phyloP scores from a whole-genome alignment of 2,113 vertebrate species.

The Oreochromis spilurus region DNA sequence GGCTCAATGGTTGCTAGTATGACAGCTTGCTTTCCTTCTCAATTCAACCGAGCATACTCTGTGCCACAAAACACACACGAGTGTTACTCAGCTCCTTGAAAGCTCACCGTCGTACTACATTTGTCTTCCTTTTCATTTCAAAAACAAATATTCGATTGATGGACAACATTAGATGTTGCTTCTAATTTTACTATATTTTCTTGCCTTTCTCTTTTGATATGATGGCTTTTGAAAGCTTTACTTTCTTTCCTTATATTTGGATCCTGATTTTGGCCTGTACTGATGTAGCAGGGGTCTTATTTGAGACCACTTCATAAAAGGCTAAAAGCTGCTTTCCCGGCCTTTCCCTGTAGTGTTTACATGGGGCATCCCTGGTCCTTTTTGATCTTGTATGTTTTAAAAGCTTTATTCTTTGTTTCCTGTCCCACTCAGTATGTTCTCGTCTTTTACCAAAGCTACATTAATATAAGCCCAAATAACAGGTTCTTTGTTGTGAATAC shows the following conservation, averaged over 20 bases:
- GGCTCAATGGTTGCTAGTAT: background rate
- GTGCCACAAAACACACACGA: background rate
- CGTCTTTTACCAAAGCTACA: background rate
- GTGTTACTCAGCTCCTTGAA: constrained; percentile 2
- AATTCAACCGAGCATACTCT: background rate
- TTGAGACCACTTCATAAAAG: constrained; percentile 14
- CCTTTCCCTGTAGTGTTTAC: background rate
- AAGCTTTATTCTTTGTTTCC: background rate
- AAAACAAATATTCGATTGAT: constrained; percentile 7
- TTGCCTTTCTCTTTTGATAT: constrained; percentile 16
- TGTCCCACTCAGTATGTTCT: background rate
- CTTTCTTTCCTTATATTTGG: constrained; percentile 9
- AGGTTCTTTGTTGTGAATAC: background rate
- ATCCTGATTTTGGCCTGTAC: constrained; percentile 3
- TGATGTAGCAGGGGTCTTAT: constrained; percentile 5
- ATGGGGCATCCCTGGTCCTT: background rate
- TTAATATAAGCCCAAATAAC: background rate
- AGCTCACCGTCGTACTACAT: background rate
- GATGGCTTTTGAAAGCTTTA: constrained; percentile 26
- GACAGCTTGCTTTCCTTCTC: constrained; percentile 25
- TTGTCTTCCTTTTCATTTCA: constrained; percentile 11
- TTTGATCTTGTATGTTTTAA: constrained; percentile 21
- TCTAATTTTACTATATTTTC: background rate
- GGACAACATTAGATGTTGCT: background rate
- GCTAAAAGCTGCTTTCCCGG: constrained; percentile 26